Evolutionary conservation across 2,888 invertebrate species (phyloP), one percentile per base, ranked within the genome.

Genomic region (Eulithis testata): DNA sequence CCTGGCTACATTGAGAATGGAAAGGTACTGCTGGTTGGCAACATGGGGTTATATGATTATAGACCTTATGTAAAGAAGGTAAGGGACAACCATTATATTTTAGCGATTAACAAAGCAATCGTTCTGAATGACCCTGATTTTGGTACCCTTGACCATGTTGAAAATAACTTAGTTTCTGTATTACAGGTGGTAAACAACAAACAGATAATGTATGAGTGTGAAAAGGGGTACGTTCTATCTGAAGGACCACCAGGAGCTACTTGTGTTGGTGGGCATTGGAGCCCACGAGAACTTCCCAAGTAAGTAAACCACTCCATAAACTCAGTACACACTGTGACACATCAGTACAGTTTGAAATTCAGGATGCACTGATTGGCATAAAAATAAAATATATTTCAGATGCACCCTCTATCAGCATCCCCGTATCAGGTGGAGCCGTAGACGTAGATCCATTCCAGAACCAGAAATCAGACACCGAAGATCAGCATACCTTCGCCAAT

Each of bases 1-100:
- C 98, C 99, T 11, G 99, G 98, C 0, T 96, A 96, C 73, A 96
- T 99, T 50, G 94, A 95, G 67, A 96, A 98, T 81, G 99, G 99
- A 0, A 97, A 98, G 87, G 97, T 99, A 0, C 91, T 98, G 4
- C 92, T 98, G 1, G 98, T 98, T 0, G 98, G 98, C 4, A 98
- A 98, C 83, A 98, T 98, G 97, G 99, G 99, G 0, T 94, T 98
- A 47, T 99, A 99, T 85, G 98, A 98, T 85, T 99, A 99, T 83
- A 94, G 98, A 60, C 97, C 97, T 0, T 99, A 99, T 84, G 98
- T 99, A 0, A 96, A 96, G 78, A 98, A 97, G 94, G 97, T 14
- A 40, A 53, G 5, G 6, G 6, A 0, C 9, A 21, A 0, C 3
- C 1, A 3, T 49, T 97, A 74, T 90, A 59, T 36, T 9, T 52